Evolutionary conservation across 2,797 vertebrate species (phyloP).

Genomic region (Protosalanx chinensis): DNA sequence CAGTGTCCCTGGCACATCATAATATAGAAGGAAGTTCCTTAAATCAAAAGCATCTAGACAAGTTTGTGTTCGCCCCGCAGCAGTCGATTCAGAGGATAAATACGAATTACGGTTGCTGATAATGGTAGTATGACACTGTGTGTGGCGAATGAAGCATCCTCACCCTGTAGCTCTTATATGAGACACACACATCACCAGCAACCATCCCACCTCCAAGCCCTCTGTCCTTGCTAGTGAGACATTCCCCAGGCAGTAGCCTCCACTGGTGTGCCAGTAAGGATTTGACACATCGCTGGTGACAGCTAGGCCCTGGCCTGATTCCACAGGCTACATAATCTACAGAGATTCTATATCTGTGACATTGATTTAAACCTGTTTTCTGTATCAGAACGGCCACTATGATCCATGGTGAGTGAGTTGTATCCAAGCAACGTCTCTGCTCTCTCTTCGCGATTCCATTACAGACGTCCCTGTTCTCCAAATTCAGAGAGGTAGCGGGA

Average conservation of each 20-base stretch:
- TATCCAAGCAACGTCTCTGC: no score
- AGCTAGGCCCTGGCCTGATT: constrained; percentile 31
- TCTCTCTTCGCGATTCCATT: constrained; percentile 4
- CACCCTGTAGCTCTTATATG: no score
- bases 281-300: constrained; percentile 57
- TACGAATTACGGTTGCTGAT: no score
- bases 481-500: constrained; percentile 23
- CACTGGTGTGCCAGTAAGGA: constrained; percentile 40
- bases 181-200: constrained; percentile 19
- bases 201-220: background rate
- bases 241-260: constrained; percentile 11
- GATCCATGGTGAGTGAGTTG: background rate
- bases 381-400: background rate
- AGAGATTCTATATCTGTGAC: constrained; percentile 5
- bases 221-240: background rate
- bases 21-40: background rate
- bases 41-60: constrained; percentile 18
- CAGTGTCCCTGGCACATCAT: constrained; percentile 13
- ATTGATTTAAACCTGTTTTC: constrained; percentile 11
- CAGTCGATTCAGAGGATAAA: background rate
- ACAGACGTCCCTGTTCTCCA: constrained; percentile 2
- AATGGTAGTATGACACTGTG: no score
- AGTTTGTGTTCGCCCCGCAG: background rate
- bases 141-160: background rate
- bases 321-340: constrained; percentile 49